Evolutionary conservation across 1,140 invertebrate genomes (phyloP).

Genomic region (Pantala flavescens): DNA sequence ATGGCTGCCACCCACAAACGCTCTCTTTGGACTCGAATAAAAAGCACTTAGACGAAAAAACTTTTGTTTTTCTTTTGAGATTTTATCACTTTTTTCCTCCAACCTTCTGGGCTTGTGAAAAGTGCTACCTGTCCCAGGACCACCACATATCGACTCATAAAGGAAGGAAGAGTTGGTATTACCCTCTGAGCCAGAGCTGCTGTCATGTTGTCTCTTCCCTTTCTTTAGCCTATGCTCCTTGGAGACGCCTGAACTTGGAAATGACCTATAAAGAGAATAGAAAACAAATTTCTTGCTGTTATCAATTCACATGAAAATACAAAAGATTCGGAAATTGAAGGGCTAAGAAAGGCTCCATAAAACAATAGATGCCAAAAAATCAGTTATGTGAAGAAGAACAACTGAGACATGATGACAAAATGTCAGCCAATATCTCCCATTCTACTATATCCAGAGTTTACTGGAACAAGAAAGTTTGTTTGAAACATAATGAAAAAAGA

Average conservation of each 20-base stretch:
- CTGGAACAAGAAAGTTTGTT: too few species aligned
- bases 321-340: too few species aligned
- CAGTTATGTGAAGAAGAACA: background rate
- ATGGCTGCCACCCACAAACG: background rate
- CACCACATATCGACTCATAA: conserved; percentile 31
- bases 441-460: too few species aligned
- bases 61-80: conserved; percentile 77
- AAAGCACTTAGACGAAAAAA: conserved; percentile 69
- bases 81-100: conserved; percentile 54
- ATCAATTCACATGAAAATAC: background rate
- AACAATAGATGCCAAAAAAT: background rate
- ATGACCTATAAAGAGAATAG: background rate
- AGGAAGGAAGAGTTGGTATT: conserved; percentile 39
- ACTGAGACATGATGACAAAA: background rate
- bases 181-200: conserved; percentile 42
- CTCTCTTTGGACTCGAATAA: conserved; percentile 42
- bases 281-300: background rate
- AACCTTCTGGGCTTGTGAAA: conserved; percentile 30
- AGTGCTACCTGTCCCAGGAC: conserved; percentile 12
- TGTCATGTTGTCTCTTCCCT: conserved; percentile 29
- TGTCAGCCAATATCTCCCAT: too few species aligned
- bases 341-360: background rate
- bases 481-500: too few species aligned
- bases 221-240: conserved; percentile 14
- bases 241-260: conserved; percentile 9